Evolutionary conservation across 2,113 vertebrate species (phyloP), one percentile per base, ranked within the genome.

Genomic region (Pleuronectes platessa): DNA sequence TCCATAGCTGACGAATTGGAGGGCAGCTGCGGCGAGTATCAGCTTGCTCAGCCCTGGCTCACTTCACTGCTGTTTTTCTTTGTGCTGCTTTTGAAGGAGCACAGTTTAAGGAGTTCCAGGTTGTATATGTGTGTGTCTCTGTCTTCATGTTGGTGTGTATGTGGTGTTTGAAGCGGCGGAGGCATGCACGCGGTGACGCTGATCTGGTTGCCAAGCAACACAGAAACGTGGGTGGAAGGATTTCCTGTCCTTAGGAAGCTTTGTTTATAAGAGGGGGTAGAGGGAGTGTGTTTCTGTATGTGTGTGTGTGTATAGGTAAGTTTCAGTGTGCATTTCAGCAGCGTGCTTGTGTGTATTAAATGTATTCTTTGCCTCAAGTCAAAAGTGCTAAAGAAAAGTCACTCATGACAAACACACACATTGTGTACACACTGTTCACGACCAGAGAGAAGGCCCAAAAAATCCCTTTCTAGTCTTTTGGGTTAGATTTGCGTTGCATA

Each of bases 231-330:
- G 91, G 92, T 84, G 88, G 90, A 90, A 92, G 92, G 92, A 92
- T 91, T 92, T 94, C 93, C 93, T 94, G 92, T 93, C 88, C 89
- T 91, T 86, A 88, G 91, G 90, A 92, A 86, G 88, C 90, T 89
- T 86, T 91, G 90, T 90, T 90, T 90, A 83, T 90, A 76, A 86
- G 90, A 68, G 59, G 11, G 55, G 59, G 60, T 64, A 68, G 70
- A 27, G 75, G 21, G 45, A 4, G 71, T 18, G 78, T 18, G 60
- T 51, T 53, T 20, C 56, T 84, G 27, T 59, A 78, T 35, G 14
- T 62, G 40, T 2, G 27, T 59, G 81, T 35, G n/a, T 61, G 47
- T 59, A 76, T 83, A 65, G 67, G 61, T 65, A 35, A 21, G 74
- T 76, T 59, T 70, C 54, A 55, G 76, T 74, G 66, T 86, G 53